These are phyloP conservation scores for Perognathus longimembris DNA, from an alignment of 2,113 vertebrate genomes.

Conservation along the genomic window DNA sequence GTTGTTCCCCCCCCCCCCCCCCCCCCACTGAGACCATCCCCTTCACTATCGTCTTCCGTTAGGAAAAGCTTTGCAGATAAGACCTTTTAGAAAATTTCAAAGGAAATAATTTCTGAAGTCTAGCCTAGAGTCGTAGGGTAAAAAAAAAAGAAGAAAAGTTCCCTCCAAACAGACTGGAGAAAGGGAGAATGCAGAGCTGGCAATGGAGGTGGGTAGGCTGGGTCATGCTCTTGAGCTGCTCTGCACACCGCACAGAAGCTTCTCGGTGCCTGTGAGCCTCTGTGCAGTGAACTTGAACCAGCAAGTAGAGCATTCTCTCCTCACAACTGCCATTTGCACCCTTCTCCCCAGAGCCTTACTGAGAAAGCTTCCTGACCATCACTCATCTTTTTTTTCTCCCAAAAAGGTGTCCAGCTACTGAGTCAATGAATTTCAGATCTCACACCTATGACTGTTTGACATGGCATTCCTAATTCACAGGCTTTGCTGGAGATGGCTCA, in stretches of 20 bases:
- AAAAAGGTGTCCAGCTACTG: neutral
- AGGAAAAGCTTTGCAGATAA: neutral
- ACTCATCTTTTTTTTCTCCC: neutral
- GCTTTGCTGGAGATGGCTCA: neutral
- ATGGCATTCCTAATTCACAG: neutral
- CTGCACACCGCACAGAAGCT: neutral
- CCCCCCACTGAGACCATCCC: neutral
- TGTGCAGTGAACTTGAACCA: neutral
- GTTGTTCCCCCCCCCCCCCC: neutral
- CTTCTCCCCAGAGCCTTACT: conserved; percentile 27
- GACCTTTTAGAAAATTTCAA: conserved; percentile 1
- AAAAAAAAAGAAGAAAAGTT: neutral
- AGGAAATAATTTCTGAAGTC: neutral
- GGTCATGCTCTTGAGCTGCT: too few species aligned
- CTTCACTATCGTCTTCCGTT: neutral
- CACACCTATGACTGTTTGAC: accelerated
- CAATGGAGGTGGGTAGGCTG: neutral
- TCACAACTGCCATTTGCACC: neutral
- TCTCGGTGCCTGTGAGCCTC: neutral
- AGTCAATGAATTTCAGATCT: neutral
- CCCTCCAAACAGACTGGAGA: neutral
- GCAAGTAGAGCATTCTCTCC: neutral
- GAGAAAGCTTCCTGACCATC: neutral
- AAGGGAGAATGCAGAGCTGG: neutral
- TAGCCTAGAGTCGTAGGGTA: neutral